Base-by-base conservation (phyloP, 2,797 vertebrate species). In the Molossus molossus region DNA sequence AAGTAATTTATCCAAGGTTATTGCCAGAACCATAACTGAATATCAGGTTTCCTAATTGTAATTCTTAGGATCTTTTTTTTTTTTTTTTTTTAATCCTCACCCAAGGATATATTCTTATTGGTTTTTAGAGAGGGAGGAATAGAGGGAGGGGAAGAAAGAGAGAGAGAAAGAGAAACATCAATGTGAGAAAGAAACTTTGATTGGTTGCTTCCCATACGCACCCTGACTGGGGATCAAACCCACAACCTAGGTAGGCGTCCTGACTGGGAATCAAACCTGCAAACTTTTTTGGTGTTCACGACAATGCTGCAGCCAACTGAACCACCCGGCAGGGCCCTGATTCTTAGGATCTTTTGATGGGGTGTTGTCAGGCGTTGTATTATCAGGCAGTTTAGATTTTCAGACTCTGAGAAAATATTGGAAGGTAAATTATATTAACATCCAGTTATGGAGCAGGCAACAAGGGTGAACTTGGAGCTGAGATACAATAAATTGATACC, bases 341-440 rank as follows among this genome's bases (percentile, higher is more conserved):
- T 48, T 76, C 57, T 84, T 83, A 50, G 58, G 20, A 9, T 73
- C 50, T 90, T 72, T 83, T 75, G 33, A 17, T 83, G 12, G 45
- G 33, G 75, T 64, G n/a, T 50, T 93, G 48, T 76, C 70, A 89
- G 57, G 62, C 72, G 8, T 76, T 73, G 14, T 80, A 18, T 67
- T 84, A 77, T 70, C 33, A 57, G 72, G 21, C 4, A 9, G 84
- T 81, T 91, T 93, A 86, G 64, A 60, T 82, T 37, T 82, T 95
- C 9, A 85, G 45, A 62, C 37, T 81, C 40, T 85, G 75, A 84
- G 65, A 45, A 93, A 81, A 92, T 73, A 83, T 29, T 87, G 27
- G 57, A 83, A 88, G 13, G 10, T 69, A 25, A 64, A 21, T 13
- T 81, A 13, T 86, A 55, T 58, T 80, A 90, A 5, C 25, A 29